Evolutionary conservation across 2,888 invertebrate genomes (phyloP).

Genomic region (Sialis lutaria): DNA sequence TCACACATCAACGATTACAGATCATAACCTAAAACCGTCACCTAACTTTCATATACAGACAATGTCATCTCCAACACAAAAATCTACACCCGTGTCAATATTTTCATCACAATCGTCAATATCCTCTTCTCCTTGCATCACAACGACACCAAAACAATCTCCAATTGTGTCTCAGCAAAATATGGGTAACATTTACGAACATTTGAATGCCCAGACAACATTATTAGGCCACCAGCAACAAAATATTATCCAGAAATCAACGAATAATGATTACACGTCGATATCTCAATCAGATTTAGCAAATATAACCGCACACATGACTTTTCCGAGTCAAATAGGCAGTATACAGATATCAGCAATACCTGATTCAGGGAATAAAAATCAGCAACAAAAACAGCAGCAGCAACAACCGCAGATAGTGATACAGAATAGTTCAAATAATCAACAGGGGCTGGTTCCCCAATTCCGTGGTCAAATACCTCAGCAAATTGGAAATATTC

Average conservation of each 20-base stretch:
- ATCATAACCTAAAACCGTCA: too few relatives aligned
- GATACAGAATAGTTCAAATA: conserved; percentile 4
- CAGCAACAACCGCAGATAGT: conserved; percentile 6
- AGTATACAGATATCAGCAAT: conserved; percentile 24
- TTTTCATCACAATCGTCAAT: conserved; percentile 8
- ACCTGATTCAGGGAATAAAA: conserved; percentile 7
- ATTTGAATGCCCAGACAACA: conserved; percentile 12
- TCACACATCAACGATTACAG: neutral
- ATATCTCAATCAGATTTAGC: neutral
- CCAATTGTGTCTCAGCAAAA: neutral
- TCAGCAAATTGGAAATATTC: conserved; percentile 28
- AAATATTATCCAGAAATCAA: neutral
- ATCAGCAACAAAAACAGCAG: neutral
- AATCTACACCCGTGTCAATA: conserved; percentile 9
- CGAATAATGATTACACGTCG: conserved; percentile 3
- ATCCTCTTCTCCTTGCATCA: conserved; percentile 5
- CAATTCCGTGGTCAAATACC: conserved; percentile 16
- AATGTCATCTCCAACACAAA: conserved; percentile 15
- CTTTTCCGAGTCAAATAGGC: conserved; percentile 18
- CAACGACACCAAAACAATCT: conserved; percentile 2
- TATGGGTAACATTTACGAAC: neutral
- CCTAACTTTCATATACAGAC: conserved; percentile 11
- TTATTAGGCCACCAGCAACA: conserved; percentile 9
- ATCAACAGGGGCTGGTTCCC: neutral
- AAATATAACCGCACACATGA: conserved; percentile 7